A percentile compares a stretch with the other conserved stretches of the same genome.
These are phyloP conservation scores for Trichechus manatus DNA, from an alignment of 2,113 vertebrate genomes.

Conservation along the genomic window DNA sequence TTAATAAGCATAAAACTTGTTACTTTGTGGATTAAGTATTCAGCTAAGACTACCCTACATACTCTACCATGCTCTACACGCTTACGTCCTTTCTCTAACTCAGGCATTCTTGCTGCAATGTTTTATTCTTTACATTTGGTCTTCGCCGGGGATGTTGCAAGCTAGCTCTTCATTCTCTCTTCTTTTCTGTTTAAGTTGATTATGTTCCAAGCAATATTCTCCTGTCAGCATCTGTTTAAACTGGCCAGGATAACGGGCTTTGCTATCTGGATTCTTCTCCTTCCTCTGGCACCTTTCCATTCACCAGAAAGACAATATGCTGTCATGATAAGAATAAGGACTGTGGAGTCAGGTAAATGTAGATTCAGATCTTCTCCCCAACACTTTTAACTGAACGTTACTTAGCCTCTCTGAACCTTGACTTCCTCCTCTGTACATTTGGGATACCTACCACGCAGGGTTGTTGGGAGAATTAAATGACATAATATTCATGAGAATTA, in stretches of 20 bases:
- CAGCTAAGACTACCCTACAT: neutral
- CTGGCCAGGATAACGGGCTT: neutral
- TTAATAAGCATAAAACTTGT: neutral
- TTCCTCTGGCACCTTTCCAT: constrained; percentile 16
- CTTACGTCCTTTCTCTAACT: neutral
- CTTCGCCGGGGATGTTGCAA: neutral
- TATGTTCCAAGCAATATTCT: constrained; percentile 72
- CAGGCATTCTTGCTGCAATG: neutral
- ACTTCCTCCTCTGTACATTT: neutral
- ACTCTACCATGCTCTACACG: neutral
- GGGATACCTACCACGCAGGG: neutral
- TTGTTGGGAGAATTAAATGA: neutral
- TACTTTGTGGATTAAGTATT: neutral
- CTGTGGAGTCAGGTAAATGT: neutral
- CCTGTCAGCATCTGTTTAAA: constrained; percentile 72
- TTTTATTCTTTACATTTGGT: constrained; percentile 16
- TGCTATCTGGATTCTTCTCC: constrained; percentile 10
- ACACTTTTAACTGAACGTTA: neutral
- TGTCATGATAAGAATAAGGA: constrained; percentile 32
- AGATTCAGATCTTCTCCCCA: constrained; percentile 39
- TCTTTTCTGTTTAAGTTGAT: constrained; percentile 69
- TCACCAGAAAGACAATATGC: constrained; percentile 36
- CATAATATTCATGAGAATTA: neutral
- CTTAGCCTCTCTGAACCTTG: neutral
- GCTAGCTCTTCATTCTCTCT: neutral